phyloP scores from a whole-genome alignment of 2,113 vertebrate species.

The Xenotilapia caudafasciata region DNA sequence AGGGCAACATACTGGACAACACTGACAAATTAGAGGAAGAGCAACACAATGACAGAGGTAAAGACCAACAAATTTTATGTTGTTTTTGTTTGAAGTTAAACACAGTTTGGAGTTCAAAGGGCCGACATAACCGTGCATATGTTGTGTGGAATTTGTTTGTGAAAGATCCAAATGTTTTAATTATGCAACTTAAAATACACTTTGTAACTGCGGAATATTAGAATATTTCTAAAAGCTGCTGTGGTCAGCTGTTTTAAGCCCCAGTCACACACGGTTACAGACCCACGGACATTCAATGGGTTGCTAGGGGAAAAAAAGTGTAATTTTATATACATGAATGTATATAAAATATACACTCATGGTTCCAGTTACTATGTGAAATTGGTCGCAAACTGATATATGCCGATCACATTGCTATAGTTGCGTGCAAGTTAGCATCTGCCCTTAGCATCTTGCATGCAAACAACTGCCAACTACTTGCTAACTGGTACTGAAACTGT shows the following conservation, averaged over 20 bases:
- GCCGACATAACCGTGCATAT: neutral
- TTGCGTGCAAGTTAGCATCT: accelerated
- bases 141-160: neutral
- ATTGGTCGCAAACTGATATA: neutral
- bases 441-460: neutral
- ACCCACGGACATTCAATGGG: neutral
- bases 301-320: neutral
- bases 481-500: neutral
- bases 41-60: neutral
- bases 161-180: neutral
- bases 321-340: neutral
- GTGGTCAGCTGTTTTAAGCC: neutral
- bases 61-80: neutral
- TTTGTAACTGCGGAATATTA: neutral
- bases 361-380: neutral
- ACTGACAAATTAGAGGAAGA: neutral
- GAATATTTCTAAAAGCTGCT: neutral
- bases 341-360: neutral
- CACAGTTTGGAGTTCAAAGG: neutral
- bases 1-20: neutral
- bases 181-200: neutral
- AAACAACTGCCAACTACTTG: neutral
- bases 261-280: accelerated
- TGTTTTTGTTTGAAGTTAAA: neutral
- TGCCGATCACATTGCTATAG: neutral